Conservation (phyloP, 2,797 vertebrate species). For the Myoxocephalus aenaeus region DNA sequence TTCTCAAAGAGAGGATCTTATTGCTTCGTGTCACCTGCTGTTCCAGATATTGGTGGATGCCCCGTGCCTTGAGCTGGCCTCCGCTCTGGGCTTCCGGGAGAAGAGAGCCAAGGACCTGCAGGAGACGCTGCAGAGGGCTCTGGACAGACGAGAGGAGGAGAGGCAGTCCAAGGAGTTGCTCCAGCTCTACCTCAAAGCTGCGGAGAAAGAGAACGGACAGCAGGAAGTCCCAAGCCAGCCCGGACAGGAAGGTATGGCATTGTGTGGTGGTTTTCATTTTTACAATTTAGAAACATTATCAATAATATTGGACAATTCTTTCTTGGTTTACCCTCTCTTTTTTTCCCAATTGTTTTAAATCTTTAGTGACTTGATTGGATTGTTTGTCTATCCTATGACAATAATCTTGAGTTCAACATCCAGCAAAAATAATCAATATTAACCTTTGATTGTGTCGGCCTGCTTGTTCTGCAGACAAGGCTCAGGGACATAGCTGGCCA, state of each 20-base stretch:
- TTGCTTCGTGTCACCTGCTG: slow-evolving; percentile 17
- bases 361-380: neutral
- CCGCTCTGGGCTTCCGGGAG: slow-evolving; percentile 81
- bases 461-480: neutral
- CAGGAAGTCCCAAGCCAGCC: slow-evolving; percentile 31
- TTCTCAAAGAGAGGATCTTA: neutral
- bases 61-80: slow-evolving; percentile 85
- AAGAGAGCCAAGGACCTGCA: slow-evolving; percentile 83
- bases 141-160: slow-evolving; percentile 92
- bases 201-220: slow-evolving; percentile 74
- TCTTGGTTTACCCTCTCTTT: neutral
- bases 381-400: neutral
- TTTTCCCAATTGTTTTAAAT: neutral
- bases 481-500: neutral
- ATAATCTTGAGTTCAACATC: neutral
- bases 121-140: slow-evolving; percentile 87
- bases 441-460: neutral
- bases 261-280: slow-evolving; percentile 18
- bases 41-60: slow-evolving; percentile 89
- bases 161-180: slow-evolving; percentile 92
- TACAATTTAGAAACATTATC: neutral
- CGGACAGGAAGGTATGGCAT: slow-evolving; percentile 60
- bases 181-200: slow-evolving; percentile 87
- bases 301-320: slow-evolving; percentile 1
- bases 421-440: slow-evolving; percentile 7